Evolutionary conservation across 2,797 vertebrate genomes (phyloP).

Genomic region (Danio jaintianensis): DNA sequence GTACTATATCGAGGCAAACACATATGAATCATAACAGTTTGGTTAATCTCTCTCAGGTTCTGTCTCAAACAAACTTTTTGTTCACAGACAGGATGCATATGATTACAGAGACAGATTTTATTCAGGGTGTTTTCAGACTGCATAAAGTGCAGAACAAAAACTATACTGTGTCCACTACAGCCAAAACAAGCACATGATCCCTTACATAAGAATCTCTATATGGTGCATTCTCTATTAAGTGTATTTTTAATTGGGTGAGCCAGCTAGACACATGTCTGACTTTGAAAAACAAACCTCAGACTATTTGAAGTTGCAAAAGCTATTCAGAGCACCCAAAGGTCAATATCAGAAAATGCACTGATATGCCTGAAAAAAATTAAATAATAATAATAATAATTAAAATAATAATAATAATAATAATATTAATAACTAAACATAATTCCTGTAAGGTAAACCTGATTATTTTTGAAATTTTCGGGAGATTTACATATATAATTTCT

Average conservation of each 20-base stretch:
- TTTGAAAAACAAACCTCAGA: constrained; percentile 1
- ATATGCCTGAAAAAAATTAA: neutral
- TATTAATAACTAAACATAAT: no score
- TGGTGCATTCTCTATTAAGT: constrained; percentile 1
- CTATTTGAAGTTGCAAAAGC: neutral
- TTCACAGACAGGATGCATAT: constrained; percentile 3
- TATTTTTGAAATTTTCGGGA: neutral
- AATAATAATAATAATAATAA: no score
- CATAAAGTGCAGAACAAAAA: constrained; percentile 4
- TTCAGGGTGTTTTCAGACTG: neutral
- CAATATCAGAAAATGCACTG: neutral
- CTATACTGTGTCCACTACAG: neutral
- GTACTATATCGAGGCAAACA: neutral
- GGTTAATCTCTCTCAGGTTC: neutral
- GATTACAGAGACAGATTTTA: constrained; percentile 13
- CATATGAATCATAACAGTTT: constrained; percentile 8
- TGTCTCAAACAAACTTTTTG: constrained; percentile 20
- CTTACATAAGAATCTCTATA: constrained; percentile 7
- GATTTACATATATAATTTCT: neutral
- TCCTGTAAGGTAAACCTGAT: neutral
- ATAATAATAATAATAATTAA: no score
- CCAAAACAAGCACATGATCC: constrained; percentile 16
- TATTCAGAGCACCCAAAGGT: constrained; percentile 35
- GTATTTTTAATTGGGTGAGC: neutral
- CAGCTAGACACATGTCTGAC: constrained; percentile 10